Percentiles rank a stretch among this genome's conserved stretches.
Evolutionary conservation across 1,140 invertebrate species (phyloP).

Genomic region (Pseudoatta argentina): DNA sequence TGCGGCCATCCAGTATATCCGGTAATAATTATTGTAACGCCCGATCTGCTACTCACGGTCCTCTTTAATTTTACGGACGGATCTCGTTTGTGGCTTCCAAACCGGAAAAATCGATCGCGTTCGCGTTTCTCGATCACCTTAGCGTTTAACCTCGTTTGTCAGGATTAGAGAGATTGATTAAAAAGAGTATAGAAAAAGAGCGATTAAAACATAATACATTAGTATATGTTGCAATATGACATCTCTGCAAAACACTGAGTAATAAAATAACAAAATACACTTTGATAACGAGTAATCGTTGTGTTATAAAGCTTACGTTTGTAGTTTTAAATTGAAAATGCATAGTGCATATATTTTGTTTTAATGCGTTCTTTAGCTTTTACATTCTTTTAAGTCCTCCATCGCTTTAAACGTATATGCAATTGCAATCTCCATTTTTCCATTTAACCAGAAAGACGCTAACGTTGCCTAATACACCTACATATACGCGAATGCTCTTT

Average conservation of each 20-base stretch:
- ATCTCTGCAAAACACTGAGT: not conserved
- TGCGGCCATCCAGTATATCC: slow-evolving; percentile 53
- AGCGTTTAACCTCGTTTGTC: slow-evolving; percentile 28
- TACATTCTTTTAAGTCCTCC: slow-evolving; percentile 12
- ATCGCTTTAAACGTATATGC: slow-evolving; percentile 2
- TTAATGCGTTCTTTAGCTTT: slow-evolving; percentile 8
- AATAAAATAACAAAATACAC: not conserved
- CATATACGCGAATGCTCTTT: slow-evolving; percentile 2
- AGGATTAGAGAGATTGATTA: slow-evolving; percentile 34
- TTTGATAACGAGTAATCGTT: not conserved
- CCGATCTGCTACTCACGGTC: slow-evolving; percentile 44
- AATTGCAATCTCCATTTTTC: slow-evolving; percentile 46
- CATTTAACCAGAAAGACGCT: slow-evolving; percentile 28
- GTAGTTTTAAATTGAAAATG: slow-evolving; percentile 20
- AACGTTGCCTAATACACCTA: slow-evolving; percentile 44
- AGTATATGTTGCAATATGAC: no score
- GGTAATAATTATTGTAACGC: slow-evolving; percentile 65
- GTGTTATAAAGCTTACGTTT: not conserved
- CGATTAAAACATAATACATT: not conserved
- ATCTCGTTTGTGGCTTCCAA: slow-evolving; percentile 40
- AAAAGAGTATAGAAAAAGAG: not conserved
- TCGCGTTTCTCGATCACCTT: slow-evolving; percentile 19
- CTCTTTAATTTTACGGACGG: slow-evolving; percentile 54
- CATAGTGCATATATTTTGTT: not conserved
- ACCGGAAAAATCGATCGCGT: slow-evolving; percentile 39